phyloP scores from a whole-genome alignment of 2,797 vertebrate genomes.

The Pangasius djambal region DNA sequence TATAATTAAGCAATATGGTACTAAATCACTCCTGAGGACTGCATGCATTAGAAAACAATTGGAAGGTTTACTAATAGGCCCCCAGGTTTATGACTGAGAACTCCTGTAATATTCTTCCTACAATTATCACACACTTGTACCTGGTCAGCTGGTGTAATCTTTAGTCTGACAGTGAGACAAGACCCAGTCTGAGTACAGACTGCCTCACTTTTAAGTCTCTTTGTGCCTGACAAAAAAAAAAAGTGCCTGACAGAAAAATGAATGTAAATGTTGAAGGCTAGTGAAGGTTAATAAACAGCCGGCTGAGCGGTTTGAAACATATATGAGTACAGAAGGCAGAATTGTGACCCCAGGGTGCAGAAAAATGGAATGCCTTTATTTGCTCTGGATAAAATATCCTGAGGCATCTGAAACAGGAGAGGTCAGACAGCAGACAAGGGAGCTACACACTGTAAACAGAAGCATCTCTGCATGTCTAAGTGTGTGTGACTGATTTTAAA shows the following conservation, averaged over 20 bases:
- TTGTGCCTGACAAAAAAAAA: neutral
- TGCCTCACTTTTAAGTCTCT: neutral
- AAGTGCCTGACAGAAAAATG: neutral
- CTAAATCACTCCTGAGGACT: neutral
- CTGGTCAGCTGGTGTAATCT: neutral
- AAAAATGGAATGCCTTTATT: conserved; percentile 21
- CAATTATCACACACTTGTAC: neutral
- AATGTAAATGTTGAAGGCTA: neutral
- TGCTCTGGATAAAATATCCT: neutral
- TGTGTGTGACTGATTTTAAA: neutral
- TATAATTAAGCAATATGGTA: neutral
- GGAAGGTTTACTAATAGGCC: neutral
- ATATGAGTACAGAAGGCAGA: neutral
- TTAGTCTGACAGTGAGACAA: neutral
- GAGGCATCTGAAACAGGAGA: conserved; percentile 11
- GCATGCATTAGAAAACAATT: neutral
- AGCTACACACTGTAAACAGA: conserved; percentile 29
- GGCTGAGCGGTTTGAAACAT: neutral
- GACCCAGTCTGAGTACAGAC: neutral
- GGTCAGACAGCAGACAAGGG: conserved; percentile 17
- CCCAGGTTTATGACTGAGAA: neutral
- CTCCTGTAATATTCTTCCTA: neutral
- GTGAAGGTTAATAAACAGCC: neutral
- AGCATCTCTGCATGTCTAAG: conserved; percentile 21
- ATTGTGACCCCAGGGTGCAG: conserved; percentile 11